Percentiles rank a stretch among this genome's conserved stretches.
Conservation (phyloP, 2,888 invertebrate species). For the Hymenopus coronatus region DNA sequence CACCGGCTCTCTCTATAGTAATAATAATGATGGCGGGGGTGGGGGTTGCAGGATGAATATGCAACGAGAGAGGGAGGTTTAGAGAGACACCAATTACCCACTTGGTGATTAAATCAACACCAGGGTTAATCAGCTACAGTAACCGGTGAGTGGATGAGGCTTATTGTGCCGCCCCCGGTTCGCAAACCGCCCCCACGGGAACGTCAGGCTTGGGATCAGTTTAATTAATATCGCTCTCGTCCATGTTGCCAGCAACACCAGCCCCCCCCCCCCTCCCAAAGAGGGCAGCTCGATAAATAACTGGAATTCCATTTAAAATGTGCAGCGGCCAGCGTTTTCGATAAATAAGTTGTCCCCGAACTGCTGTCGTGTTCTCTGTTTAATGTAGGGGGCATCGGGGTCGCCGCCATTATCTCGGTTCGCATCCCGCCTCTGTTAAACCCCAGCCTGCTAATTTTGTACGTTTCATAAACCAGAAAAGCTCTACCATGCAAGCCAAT, state of each 20-base stretch:
- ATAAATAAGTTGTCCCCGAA: neutral
- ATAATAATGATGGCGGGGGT: neutral
- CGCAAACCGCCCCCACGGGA: conserved; percentile 31
- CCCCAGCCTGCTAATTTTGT: too few relatives aligned
- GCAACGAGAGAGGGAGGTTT: conserved; percentile 25
- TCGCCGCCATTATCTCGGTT: neutral
- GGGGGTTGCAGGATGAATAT: conserved; percentile 27
- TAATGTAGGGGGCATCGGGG: neutral
- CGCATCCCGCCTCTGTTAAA: neutral
- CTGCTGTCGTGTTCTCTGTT: neutral
- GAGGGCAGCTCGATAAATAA: neutral
- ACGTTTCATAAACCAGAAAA: too few relatives aligned
- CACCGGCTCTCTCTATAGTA: conserved; percentile 1
- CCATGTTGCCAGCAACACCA: conserved; percentile 10
- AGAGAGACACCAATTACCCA: conserved; percentile 37
- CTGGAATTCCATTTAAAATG: neutral
- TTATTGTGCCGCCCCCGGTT: conserved; percentile 11
- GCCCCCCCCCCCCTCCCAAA: neutral
- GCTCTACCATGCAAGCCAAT: too few relatives aligned
- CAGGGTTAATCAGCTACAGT: conserved; percentile 36
- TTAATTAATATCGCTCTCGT: conserved; percentile 35
- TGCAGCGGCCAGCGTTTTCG: neutral
- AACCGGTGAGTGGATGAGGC: conserved; percentile 10
- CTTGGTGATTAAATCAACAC: conserved; percentile 38
- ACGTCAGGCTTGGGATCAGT: conserved; percentile 21